Evolutionary conservation across 2,888 invertebrate species (phyloP), one percentile per base, ranked within the genome.

Genomic region (Leptopilina syphax): DNA sequence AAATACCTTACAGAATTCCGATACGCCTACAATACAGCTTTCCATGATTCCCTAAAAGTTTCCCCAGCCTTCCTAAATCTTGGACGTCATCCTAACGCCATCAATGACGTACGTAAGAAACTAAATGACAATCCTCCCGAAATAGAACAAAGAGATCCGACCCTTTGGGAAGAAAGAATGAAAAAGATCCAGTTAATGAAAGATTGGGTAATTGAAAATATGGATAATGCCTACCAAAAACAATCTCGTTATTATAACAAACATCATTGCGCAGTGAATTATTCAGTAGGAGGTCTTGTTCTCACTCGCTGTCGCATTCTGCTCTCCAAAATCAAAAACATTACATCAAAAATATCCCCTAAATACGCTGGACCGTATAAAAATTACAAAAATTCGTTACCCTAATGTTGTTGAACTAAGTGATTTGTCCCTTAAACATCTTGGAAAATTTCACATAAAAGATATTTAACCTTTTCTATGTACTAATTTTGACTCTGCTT

Each of bases 1-100:
- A 7, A 3, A 7, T 41, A 78, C n/a, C 4, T 68, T 1, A 41
- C 27, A 4, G 78, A 70, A 10, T 70, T 78, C 12, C 57, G 60
- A 1, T 78, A 68, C 44, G 78, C 70, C 5, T 70, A 68, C 44
- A 78, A 78, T 27, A 9, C 78, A 12, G 41, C 60, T 4, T 47
- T 34, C 41, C 78, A 78, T 27, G 12, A n/a, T 3, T 3, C 70
- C 0, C 10, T 50, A 3, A 27, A 41, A 7, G 8, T 12, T 1
- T 24, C 68, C 10, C 78, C 78, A 8, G 68, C 78, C 12, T 68
- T 78, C 18, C 12, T 78, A 4, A 68, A 78, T n/a, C 34, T 70
- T 1, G 78, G 70, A 3, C 54, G 78, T 0, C 24, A 68, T 9
- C 78, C 70, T 12, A 41, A 34, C 0, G n/a, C 60, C 5, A 60